Percentiles rank a stretch among this genome's conserved stretches.
Evolutionary conservation across 2,797 vertebrate genomes (phyloP).

Genomic region (Emys orbicularis): DNA sequence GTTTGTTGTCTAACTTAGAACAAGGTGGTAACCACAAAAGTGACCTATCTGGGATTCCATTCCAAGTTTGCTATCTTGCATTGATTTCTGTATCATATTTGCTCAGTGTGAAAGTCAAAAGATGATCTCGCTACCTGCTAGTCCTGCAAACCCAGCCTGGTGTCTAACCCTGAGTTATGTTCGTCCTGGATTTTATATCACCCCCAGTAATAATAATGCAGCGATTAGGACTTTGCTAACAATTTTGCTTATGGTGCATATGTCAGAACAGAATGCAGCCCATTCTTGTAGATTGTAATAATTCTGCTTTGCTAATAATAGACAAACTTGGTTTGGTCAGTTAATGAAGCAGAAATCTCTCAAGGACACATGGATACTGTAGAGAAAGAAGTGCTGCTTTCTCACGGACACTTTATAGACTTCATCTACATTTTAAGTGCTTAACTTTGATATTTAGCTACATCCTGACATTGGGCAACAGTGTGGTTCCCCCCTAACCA

Average conservation of each 20-base stretch:
- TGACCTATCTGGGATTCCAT: neutral
- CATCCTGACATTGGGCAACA: neutral
- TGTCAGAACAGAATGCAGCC: conserved; percentile 25
- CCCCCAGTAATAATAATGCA: conserved; percentile 2
- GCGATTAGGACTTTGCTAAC: conserved; percentile 46
- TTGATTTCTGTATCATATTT: neutral
- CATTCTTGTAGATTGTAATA: conserved; percentile 34
- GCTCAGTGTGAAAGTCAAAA: neutral
- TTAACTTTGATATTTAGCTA: neutral
- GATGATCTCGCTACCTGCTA: neutral
- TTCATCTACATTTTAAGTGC: neutral
- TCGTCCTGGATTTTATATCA: neutral
- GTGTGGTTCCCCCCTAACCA: neutral
- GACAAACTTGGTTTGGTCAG: conserved; percentile 43
- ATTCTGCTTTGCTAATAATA: conserved; percentile 62
- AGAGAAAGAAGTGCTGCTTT: neutral
- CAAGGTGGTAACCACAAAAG: neutral
- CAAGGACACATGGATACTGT: conserved; percentile 21
- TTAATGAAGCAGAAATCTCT: conserved; percentile 54
- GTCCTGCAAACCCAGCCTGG: neutral
- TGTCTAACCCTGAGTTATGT: neutral
- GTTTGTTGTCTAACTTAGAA: neutral
- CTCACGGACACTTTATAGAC: neutral
- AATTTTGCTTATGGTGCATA: conserved; percentile 18
- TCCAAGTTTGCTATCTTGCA: neutral